Percentiles rank a stretch among this genome's conserved stretches.
phyloP scores from a whole-genome alignment of 2,888 invertebrate genomes.

The Pollenia griseotomentosa region DNA sequence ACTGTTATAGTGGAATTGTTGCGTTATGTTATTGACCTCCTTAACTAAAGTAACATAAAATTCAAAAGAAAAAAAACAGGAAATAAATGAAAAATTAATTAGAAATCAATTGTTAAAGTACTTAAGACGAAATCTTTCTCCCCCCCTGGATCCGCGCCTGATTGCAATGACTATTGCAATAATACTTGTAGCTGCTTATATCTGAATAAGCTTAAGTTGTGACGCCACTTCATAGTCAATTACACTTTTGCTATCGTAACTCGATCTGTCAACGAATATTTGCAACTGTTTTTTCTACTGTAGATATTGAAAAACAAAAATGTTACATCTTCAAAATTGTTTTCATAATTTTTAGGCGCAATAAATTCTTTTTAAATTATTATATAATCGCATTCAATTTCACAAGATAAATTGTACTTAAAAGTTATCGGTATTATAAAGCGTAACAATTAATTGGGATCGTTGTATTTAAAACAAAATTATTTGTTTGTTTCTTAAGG shows the following conservation, averaged over 20 bases:
- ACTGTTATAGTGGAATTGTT: no score
- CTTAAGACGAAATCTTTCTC: no score
- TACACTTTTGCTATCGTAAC: constrained; percentile 40
- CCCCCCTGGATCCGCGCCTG: no score
- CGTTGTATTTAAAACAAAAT: not conserved
- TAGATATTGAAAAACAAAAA: constrained; percentile 8
- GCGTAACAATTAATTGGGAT: not conserved
- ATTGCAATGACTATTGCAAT: not conserved
- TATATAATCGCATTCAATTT: not conserved
- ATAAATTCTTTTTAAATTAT: not conserved
- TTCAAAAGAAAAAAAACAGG: no score
- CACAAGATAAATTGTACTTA: not conserved
- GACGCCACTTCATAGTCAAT: constrained; percentile 38
- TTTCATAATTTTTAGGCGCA: constrained; percentile 20
- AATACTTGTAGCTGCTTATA: constrained; percentile 7
- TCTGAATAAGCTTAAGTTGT: not conserved
- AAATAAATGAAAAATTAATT: no score
- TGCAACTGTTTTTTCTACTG: not conserved
- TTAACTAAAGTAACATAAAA: no score
- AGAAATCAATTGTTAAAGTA: no score
- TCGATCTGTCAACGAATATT: constrained; percentile 19
- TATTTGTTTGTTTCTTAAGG: not conserved
- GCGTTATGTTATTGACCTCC: no score
- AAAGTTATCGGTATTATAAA: constrained; percentile 1
- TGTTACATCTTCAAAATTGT: not conserved